A percentile compares a stretch with the other conserved stretches of the same genome.
Conservation (phyloP, 37 sponge, comb jelly and placozoan species). For the Spongia lamella region DNA sequence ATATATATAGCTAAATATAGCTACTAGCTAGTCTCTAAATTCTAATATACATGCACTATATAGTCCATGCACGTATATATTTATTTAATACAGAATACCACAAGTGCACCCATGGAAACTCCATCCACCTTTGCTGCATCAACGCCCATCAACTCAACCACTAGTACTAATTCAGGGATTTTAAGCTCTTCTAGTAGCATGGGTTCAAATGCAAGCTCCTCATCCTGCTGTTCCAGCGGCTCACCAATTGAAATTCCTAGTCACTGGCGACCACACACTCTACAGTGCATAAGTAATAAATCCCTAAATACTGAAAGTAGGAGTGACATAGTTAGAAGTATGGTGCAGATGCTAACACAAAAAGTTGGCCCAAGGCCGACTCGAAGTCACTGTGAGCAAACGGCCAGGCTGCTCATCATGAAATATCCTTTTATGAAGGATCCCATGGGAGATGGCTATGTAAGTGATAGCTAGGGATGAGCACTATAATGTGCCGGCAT, state of each 20-base stretch:
- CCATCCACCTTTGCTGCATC: too few relatives aligned
- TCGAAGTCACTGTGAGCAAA: not conserved
- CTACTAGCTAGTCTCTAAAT: too few relatives aligned
- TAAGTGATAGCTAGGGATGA: not conserved
- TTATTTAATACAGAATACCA: too few relatives aligned
- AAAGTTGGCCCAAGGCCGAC: conserved; percentile 20
- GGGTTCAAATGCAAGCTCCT: too few relatives aligned
- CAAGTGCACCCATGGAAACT: too few relatives aligned
- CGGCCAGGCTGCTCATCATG: conserved; percentile 27
- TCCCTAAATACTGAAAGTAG: not conserved
- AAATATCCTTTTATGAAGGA: conserved; percentile 56
- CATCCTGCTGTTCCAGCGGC: too few relatives aligned
- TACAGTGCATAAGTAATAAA: conserved; percentile 20
- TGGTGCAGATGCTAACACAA: conserved; percentile 17
- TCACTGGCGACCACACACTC: conserved; percentile 30
- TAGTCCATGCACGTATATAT: too few relatives aligned
- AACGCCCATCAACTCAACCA: too few relatives aligned
- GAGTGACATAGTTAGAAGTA: conserved; percentile 34
- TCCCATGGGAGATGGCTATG: conserved; percentile 44
- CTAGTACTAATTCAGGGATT: too few relatives aligned
- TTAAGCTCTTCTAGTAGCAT: too few relatives aligned
- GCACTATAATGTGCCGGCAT: not conserved
- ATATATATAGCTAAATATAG: too few relatives aligned
- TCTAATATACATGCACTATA: too few relatives aligned
- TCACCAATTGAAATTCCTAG: conserved; percentile 18